Percentiles rank a stretch among this genome's conserved stretches.
Conservation (phyloP, 2,888 invertebrate species). For the Dioctria rufipes region DNA sequence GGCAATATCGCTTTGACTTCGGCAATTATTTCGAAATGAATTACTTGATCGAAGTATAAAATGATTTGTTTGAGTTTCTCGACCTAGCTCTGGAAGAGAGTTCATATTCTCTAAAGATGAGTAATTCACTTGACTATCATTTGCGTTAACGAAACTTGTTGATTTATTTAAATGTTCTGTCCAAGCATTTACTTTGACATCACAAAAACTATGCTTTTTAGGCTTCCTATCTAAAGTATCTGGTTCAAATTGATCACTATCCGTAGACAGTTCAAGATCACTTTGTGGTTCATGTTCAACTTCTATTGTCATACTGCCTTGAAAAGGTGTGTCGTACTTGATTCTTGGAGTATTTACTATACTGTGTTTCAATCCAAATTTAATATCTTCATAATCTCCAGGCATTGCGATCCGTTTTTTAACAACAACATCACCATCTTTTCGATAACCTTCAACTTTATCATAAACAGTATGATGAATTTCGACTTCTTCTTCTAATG, state of each 20-base stretch:
- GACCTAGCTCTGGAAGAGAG: conserved; percentile 65
- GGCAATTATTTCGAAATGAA: conserved; percentile 77
- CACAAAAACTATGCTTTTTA: conserved; percentile 74
- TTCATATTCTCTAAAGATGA: conserved; percentile 63
- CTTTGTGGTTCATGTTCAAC: conserved; percentile 86
- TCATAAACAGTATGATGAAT: conserved; percentile 83
- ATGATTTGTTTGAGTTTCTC: conserved; percentile 68
- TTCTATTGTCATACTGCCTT: conserved; percentile 86
- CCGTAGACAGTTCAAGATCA: conserved; percentile 76
- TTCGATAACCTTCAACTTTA: conserved; percentile 68
- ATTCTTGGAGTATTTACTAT: conserved; percentile 71
- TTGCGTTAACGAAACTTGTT: conserved; percentile 67
- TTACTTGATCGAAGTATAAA: conserved; percentile 80
- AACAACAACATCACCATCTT: conserved; percentile 65
- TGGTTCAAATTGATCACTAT: conserved; percentile 86
- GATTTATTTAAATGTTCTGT: conserved; percentile 74
- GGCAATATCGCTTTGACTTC: conserved; percentile 56
- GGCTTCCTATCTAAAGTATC: conserved; percentile 88
- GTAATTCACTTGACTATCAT: conserved; percentile 62
- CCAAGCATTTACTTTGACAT: conserved; percentile 70
- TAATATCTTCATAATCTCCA: conserved; percentile 56
- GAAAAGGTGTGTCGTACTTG: conserved; percentile 77
- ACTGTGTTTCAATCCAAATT: conserved; percentile 61
- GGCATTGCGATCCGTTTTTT: conserved; percentile 65
- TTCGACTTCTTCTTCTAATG: conserved; percentile 85